Conservation (phyloP, 2,113 vertebrate species). For the Corythornis madagascariensis region DNA sequence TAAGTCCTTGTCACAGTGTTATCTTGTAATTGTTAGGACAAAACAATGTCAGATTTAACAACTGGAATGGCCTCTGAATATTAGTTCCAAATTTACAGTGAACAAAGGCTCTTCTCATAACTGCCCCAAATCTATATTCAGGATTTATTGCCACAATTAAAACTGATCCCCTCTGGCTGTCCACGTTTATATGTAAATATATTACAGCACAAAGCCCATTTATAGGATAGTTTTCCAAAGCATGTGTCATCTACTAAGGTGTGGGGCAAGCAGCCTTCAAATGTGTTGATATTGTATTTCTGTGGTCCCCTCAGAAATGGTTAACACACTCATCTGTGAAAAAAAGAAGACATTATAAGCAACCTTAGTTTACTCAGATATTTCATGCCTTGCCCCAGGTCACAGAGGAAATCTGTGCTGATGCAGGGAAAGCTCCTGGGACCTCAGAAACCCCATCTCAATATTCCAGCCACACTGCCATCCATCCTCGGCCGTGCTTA, state of each 20-base stretch:
- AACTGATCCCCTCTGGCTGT: background rate
- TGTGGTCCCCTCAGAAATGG: background rate
- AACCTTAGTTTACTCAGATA: fast-evolving
- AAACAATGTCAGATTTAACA: fast-evolving
- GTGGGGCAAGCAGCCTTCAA: fast-evolving
- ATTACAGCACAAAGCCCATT: fast-evolving
- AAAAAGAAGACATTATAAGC: background rate
- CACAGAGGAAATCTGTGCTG: background rate
- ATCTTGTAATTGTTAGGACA: background rate
- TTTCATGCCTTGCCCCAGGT: background rate
- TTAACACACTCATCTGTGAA: background rate
- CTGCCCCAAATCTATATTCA: background rate
- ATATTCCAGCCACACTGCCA: background rate
- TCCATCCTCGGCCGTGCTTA: background rate
- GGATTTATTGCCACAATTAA: background rate
- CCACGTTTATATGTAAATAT: fast-evolving
- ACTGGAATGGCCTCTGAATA: background rate
- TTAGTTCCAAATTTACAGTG: fast-evolving
- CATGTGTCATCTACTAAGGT: fast-evolving
- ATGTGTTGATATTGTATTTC: background rate
- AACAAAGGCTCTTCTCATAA: background rate
- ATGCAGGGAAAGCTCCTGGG: background rate
- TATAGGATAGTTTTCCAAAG: background rate
- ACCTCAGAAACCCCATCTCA: background rate
- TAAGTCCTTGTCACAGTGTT: background rate